phyloP scores from a whole-genome alignment of 2,888 invertebrate genomes.

The Aphidoletes aphidimyza region DNA sequence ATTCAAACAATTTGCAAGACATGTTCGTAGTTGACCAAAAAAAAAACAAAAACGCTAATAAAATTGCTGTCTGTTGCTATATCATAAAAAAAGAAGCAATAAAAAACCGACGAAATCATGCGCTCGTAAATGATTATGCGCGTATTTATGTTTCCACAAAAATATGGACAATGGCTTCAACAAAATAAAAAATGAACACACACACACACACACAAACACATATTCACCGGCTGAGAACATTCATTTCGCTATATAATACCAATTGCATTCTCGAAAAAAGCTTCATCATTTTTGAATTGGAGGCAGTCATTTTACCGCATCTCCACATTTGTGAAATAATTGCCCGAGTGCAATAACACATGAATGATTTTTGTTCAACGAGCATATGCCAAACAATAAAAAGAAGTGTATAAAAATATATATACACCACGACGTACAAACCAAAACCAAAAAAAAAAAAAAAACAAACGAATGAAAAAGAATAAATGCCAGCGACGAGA shows the following conservation, averaged over 20 bases:
- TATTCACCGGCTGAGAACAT: slow-evolving; percentile 16
- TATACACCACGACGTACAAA: neutral
- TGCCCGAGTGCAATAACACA: slow-evolving; percentile 48
- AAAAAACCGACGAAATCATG: slow-evolving; percentile 44
- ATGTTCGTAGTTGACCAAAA: neutral
- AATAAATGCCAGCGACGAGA: no score
- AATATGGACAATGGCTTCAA: neutral
- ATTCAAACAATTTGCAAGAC: slow-evolving; percentile 1
- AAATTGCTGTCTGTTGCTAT: neutral
- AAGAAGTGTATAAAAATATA: neutral
- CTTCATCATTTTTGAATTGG: slow-evolving; percentile 33
- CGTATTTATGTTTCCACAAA: slow-evolving; percentile 44
- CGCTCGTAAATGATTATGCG: slow-evolving; percentile 44
- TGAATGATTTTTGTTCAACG: slow-evolving; percentile 44
- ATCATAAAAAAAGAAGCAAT: slow-evolving; percentile 4
- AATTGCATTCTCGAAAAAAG: slow-evolving; percentile 26
- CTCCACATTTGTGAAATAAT: slow-evolving; percentile 47
- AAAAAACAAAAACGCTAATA: neutral
- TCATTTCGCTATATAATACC: neutral
- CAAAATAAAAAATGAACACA: neutral
- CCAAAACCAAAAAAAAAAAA: neutral
- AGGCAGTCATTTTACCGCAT: slow-evolving; percentile 51
- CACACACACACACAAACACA: no score
- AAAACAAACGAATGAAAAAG: no score
- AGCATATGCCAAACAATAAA: slow-evolving; percentile 31